A percentile compares a stretch with the other conserved stretches of the same genome.
Evolutionary conservation across 2,797 vertebrate species (phyloP).

Genomic region (Acanthopagrus latus): DNA sequence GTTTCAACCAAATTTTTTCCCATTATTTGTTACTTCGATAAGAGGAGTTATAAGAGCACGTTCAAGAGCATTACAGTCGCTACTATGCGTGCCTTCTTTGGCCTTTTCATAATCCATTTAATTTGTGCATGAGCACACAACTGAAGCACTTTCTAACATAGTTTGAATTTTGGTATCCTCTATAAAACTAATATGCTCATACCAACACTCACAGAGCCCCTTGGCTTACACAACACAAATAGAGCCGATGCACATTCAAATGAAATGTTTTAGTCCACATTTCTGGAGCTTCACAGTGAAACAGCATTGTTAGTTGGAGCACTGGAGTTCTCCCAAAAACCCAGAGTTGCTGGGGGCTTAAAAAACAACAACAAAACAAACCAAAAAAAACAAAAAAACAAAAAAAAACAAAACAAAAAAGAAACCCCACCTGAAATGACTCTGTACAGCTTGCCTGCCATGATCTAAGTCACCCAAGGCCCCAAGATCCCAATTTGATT

Average conservation of each 20-base stretch:
- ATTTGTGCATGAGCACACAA: slow-evolving; percentile 10
- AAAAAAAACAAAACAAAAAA: too few relatives aligned
- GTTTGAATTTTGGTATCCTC: neutral
- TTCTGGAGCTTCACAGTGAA: too few relatives aligned
- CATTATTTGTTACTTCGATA: slow-evolving; percentile 18
- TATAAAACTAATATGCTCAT: neutral
- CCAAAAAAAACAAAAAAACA: too few relatives aligned
- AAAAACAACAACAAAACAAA: too few relatives aligned
- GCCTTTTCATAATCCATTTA: neutral
- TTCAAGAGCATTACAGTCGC: neutral
- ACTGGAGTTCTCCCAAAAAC: too few relatives aligned
- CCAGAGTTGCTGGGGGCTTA: too few relatives aligned
- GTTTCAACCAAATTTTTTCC: slow-evolving; percentile 16
- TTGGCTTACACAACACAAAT: slow-evolving; percentile 1
- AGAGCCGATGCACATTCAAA: neutral
- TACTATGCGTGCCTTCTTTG: neutral
- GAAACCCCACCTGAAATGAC: too few relatives aligned
- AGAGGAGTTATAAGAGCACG: slow-evolving; percentile 13
- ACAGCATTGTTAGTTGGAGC: too few relatives aligned
- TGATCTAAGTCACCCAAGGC: too few relatives aligned
- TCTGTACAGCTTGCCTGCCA: too few relatives aligned
- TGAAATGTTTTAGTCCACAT: too few relatives aligned
- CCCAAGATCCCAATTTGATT: too few relatives aligned
- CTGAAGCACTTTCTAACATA: neutral
- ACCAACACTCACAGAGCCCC: neutral